Evolutionary conservation across 2,113 vertebrate species (phyloP).

Genomic region (Rousettus leschenaultii): DNA sequence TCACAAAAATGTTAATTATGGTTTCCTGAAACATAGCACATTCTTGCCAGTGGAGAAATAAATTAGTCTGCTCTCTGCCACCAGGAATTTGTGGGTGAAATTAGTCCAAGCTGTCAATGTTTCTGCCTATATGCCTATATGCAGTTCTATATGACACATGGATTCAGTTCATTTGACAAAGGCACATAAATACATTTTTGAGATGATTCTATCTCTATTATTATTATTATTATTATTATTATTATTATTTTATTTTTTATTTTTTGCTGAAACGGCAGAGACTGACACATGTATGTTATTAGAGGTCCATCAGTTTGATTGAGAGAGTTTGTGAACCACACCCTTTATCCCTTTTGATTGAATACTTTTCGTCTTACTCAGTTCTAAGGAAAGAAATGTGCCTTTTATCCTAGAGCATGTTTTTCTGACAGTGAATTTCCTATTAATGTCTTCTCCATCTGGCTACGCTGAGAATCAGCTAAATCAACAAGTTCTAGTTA

Average conservation of each 20-base stretch:
- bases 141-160: background rate
- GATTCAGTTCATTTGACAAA: background rate
- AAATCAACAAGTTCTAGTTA: background rate
- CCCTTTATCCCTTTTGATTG: background rate
- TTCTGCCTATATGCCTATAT: background rate
- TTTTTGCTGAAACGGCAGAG: background rate
- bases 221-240: background rate
- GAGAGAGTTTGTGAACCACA: background rate
- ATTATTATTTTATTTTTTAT: no score
- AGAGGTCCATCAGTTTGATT: background rate
- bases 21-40: background rate
- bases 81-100: background rate
- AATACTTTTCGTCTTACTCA: background rate
- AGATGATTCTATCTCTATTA: background rate
- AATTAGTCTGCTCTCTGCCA: background rate
- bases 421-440: background rate
- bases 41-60: background rate
- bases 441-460: background rate
- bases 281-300: background rate
- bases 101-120: background rate
- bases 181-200: background rate
- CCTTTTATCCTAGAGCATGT: background rate
- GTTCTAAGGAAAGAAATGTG: background rate
- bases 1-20: background rate
- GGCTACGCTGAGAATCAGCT: background rate